A percentile compares a stretch with the other conserved stretches of the same genome.
Conservation (phyloP, 35 echinoderm and acorn worm genomes). For the Anneissia japonica region DNA sequence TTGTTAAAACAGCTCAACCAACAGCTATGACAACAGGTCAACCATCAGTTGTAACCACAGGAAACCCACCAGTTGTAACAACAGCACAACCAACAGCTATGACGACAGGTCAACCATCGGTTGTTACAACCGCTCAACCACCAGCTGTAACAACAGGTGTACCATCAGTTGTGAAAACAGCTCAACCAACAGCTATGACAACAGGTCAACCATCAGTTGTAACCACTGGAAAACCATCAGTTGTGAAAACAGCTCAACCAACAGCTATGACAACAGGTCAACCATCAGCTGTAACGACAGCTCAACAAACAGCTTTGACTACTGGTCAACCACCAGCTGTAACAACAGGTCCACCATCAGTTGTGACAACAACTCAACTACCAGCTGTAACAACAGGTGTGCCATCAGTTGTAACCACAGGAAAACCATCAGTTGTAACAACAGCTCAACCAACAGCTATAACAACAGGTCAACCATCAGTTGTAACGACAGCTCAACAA, state of each 20-base stretch:
- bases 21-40: too few species aligned
- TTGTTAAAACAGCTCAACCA: too few species aligned
- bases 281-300: too few species aligned
- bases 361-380: too few species aligned
- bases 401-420: too few species aligned
- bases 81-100: background rate
- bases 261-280: too few species aligned
- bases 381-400: too few species aligned
- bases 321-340: too few species aligned
- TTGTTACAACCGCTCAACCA: background rate
- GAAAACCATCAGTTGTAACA: background rate
- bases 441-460: background rate
- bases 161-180: background rate
- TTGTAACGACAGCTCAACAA: background rate
- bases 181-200: background rate
- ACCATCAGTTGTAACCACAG: too few species aligned
- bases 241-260: background rate
- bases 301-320: too few species aligned
- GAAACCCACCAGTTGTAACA: background rate
- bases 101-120: background rate
- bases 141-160: background rate
- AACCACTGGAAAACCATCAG: background rate
- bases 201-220: background rate
- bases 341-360: too few species aligned
- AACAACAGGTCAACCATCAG: background rate